Conservation (phyloP, 2,888 invertebrate species). For the Temnothorax rugatulus region DNA sequence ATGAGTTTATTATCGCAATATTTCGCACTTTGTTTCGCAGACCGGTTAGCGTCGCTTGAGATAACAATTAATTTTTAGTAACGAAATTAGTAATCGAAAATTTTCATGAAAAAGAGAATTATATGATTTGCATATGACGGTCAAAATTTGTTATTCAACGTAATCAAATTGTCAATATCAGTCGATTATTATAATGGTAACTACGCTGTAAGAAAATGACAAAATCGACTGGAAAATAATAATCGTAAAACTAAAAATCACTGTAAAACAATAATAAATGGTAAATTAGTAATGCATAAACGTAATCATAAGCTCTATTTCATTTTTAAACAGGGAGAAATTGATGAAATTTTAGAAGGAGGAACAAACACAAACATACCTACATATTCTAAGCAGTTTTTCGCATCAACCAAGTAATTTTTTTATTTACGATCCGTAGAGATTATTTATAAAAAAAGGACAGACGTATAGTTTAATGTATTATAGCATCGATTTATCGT, state of each 20-base stretch:
- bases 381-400: not conserved
- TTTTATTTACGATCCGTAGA: not conserved
- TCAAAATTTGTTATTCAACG: not conserved
- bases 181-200: not conserved
- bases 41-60: not conserved
- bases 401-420: not conserved
- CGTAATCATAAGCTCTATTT: not conserved
- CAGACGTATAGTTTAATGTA: not conserved
- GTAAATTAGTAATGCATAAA: not conserved
- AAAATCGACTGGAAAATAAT: not conserved
- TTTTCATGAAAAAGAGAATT: not conserved
- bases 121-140: not conserved
- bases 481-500: not conserved
- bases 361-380: not conserved
- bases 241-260: not conserved
- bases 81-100: not conserved
- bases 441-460: not conserved
- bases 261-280: not conserved
- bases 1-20: not conserved
- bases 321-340: not conserved
- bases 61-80: not conserved
- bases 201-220: not conserved
- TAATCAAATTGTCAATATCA: not conserved
- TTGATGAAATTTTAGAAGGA: constrained; percentile 10
- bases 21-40: not conserved